phyloP scores from a whole-genome alignment of 2,113 vertebrate species.

The Laterallus jamaicensis region DNA sequence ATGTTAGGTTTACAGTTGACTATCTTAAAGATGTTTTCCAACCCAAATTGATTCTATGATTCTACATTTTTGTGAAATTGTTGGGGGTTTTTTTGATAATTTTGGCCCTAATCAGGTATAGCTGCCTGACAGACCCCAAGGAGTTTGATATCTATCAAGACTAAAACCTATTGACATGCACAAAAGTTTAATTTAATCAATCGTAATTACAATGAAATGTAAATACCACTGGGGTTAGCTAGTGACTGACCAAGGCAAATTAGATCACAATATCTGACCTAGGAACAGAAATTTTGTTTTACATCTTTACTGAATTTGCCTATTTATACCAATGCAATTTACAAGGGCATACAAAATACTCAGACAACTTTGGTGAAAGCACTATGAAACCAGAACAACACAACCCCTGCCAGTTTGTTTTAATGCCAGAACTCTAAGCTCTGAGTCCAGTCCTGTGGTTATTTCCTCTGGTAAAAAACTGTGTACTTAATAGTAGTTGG shows the following conservation, averaged over 20 bases:
- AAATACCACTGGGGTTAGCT: background rate
- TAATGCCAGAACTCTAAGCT: background rate
- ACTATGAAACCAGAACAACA: background rate
- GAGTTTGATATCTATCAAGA: background rate
- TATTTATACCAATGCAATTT: background rate
- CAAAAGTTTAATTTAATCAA: background rate
- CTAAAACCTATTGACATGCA: background rate
- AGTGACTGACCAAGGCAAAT: background rate
- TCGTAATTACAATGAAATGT: background rate
- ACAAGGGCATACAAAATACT: background rate
- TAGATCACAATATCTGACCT: background rate
- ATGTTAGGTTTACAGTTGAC: too few species aligned
- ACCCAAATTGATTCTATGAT: background rate
- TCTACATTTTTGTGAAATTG: background rate
- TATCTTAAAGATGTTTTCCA: background rate
- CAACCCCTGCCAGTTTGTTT: background rate
- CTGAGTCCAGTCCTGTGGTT: background rate
- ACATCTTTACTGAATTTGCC: background rate
- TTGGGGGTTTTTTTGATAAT: fast-evolving
- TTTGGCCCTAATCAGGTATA: background rate
- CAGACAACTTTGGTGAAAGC: background rate
- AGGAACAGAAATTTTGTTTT: background rate
- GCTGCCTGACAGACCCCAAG: background rate
- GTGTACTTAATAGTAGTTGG: background rate
- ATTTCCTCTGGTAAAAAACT: background rate